Evolutionary conservation across 2,797 vertebrate species (phyloP).

Genomic region (Microchirus variegatus): DNA sequence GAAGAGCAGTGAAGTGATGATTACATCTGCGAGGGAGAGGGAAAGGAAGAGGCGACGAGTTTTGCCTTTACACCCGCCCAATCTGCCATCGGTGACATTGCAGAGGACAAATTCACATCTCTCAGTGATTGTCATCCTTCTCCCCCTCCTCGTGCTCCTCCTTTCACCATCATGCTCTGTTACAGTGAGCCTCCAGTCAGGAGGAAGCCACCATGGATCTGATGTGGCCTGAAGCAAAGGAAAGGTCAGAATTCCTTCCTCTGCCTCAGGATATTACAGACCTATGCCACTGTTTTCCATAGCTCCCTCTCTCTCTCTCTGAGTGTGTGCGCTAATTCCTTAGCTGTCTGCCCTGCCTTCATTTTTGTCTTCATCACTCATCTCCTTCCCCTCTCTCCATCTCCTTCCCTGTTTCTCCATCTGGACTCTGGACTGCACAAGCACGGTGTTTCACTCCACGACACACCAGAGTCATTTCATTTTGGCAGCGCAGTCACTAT

Average conservation of each 20-base stretch:
- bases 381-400: conserved; percentile 17
- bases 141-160: conserved; percentile 22
- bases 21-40: conserved; percentile 61
- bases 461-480: conserved; percentile 72
- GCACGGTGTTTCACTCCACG: conserved; percentile 70
- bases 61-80: conserved; percentile 29
- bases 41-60: conserved; percentile 14
- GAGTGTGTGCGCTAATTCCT: no score
- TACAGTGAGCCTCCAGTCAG: conserved; percentile 60
- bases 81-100: conserved; percentile 73
- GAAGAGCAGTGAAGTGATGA: conserved; percentile 64
- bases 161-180: conserved; percentile 48
- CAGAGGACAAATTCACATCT: conserved; percentile 74
- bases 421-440: conserved; percentile 63
- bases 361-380: conserved; percentile 15
- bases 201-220: conserved; percentile 66
- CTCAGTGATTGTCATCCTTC: conserved; percentile 53
- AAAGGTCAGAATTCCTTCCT: conserved; percentile 78
- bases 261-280: conserved; percentile 73
- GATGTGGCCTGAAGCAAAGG: conserved; percentile 67
- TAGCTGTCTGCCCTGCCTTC: conserved; percentile 17
- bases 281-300: conserved; percentile 71
- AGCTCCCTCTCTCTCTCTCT: conserved; percentile 36
- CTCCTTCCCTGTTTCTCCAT: conserved; percentile 66
- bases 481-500: conserved; percentile 69